phyloP scores from a whole-genome alignment of 1,140 invertebrate genomes.

The Hyposmocoma kahamanoa region DNA sequence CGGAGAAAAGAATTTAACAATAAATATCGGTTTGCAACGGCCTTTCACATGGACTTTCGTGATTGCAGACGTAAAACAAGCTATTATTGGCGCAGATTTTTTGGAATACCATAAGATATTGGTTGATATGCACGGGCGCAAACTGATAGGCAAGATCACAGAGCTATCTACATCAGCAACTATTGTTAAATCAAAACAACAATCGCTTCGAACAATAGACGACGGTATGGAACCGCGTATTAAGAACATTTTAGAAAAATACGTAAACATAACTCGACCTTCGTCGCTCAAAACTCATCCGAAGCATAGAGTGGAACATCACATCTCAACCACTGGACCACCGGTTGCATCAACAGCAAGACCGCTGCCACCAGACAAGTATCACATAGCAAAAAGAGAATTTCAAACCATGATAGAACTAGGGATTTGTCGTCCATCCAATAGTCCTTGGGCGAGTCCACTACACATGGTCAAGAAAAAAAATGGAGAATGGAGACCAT shows the following conservation, averaged over 20 bases:
- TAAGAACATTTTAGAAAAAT: slow-evolving; percentile 3
- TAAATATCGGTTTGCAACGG: background rate
- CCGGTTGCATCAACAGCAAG: slow-evolving; percentile 26
- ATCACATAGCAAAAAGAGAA: slow-evolving; percentile 41
- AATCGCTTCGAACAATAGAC: slow-evolving; percentile 9
- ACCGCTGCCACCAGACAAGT: slow-evolving; percentile 36
- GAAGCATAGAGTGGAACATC: slow-evolving; percentile 16
- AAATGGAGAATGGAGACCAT: slow-evolving; percentile 42
- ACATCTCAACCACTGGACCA: slow-evolving; percentile 29
- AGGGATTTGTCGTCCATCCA: slow-evolving; percentile 43
- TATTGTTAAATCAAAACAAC: background rate
- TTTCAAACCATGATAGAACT: slow-evolving; percentile 29
- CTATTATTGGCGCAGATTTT: slow-evolving; percentile 18
- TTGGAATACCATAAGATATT: slow-evolving; percentile 36
- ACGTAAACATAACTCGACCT: background rate
- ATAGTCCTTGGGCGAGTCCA: slow-evolving; percentile 54
- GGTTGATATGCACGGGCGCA: slow-evolving; percentile 31
- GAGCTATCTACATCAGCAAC: background rate
- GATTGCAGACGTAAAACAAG: background rate
- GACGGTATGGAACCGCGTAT: too few species aligned
- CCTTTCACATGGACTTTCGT: slow-evolving; percentile 3
- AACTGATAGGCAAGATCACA: slow-evolving; percentile 32
- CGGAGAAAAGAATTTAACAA: background rate
- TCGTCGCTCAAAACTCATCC: background rate
- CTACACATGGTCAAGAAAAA: slow-evolving; percentile 56